These are phyloP conservation scores for Crypturellus tataupa DNA, from an alignment of 2,797 vertebrate genomes.

Conservation along the genomic window DNA sequence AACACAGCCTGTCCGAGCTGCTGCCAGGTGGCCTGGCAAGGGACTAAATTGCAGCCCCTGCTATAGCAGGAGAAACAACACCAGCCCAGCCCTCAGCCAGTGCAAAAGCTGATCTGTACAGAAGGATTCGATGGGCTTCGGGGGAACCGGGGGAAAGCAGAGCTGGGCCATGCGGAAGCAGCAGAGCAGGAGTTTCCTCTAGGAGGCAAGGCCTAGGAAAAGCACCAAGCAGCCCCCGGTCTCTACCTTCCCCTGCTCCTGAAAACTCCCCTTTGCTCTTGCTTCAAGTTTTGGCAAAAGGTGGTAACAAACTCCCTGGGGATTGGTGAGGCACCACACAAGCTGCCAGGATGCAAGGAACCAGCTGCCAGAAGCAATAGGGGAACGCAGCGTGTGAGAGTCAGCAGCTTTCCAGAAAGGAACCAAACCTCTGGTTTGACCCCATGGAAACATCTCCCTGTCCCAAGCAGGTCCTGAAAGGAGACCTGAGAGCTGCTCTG, in stretches of 20 bases:
- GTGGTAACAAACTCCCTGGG: not conserved
- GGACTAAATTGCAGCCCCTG: not conserved
- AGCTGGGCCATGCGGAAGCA: accelerated
- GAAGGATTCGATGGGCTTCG: not conserved
- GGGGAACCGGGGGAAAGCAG: not conserved
- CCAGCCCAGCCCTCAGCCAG: accelerated
- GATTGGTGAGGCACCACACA: accelerated
- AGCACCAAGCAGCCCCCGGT: not conserved
- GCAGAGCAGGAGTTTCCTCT: not conserved
- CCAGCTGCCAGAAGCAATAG: not conserved
- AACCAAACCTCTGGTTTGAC: not conserved
- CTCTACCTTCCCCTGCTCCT: accelerated
- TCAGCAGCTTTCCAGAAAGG: not conserved
- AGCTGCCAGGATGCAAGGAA: not conserved
- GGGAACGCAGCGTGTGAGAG: no score
- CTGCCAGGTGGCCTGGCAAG: not conserved
- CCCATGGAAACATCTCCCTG: not conserved
- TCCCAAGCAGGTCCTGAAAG: not conserved
- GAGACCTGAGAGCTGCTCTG: not conserved
- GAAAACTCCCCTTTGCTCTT: accelerated
- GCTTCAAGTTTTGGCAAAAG: not conserved
- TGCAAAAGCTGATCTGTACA: not conserved
- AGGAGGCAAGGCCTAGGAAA: not conserved
- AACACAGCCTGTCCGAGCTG: not conserved
- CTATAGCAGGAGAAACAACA: not conserved